These are phyloP conservation scores for Platorchestia sp. DNA, from an alignment of 1,140 invertebrate species.

Conservation along the genomic window DNA sequence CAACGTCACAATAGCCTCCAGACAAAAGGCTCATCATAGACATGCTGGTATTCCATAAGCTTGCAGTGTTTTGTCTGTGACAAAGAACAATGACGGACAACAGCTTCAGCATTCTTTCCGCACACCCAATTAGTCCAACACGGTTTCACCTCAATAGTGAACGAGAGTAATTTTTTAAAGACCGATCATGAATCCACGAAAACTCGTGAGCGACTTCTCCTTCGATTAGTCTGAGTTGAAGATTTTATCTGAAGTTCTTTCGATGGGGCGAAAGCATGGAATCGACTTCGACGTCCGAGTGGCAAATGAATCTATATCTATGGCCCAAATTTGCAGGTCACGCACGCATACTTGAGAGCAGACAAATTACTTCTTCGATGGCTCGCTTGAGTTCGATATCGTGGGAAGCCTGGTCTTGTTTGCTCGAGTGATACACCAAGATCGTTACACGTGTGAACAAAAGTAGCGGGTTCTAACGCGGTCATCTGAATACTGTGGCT, in stretches of 20 bases:
- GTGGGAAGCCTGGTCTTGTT: neutral
- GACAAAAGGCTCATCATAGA: neutral
- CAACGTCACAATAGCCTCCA: neutral
- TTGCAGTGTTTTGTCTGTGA: neutral
- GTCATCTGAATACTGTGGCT: neutral
- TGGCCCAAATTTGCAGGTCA: neutral
- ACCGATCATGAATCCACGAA: neutral
- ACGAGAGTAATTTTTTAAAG: neutral
- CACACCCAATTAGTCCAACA: neutral
- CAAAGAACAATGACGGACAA: neutral
- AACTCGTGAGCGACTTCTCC: neutral
- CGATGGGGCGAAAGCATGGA: neutral
- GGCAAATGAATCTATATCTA: neutral
- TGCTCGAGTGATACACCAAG: neutral
- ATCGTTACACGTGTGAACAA: neutral
- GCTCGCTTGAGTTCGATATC: neutral
- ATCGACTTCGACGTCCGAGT: neutral
- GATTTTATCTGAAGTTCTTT: neutral
- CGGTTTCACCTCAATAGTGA: neutral
- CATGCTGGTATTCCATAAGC: neutral
- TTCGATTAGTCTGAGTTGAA: neutral
- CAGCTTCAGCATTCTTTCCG: neutral
- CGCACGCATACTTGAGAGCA: neutral
- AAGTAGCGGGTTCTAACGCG: neutral
- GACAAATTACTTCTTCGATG: neutral